Percentiles rank a stretch among this genome's conserved stretches.
These are phyloP conservation scores for Lordiphosa collinella DNA, from an alignment of 1,140 invertebrate genomes.

Conservation along the genomic window DNA sequence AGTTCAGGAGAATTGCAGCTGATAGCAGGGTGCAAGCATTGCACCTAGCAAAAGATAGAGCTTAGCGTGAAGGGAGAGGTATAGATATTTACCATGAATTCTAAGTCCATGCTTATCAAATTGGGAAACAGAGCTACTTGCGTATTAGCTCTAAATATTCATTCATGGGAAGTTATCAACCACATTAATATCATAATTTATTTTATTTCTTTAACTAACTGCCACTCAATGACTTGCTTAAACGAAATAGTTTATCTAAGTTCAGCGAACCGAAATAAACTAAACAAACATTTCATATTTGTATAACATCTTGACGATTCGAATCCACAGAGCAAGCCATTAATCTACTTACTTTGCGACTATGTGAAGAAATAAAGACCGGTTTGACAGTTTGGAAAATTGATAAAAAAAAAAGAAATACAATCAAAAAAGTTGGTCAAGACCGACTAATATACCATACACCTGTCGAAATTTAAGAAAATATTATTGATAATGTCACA, in stretches of 20 bases:
- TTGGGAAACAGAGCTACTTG: slow-evolving; percentile 9
- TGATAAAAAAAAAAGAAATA: too few relatives aligned
- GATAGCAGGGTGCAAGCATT: slow-evolving; percentile 37
- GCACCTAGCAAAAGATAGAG: slow-evolving; percentile 1
- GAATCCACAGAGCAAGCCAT: not conserved
- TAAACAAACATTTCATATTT: not conserved
- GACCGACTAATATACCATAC: too few relatives aligned
- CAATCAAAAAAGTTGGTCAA: too few relatives aligned
- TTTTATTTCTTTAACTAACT: not conserved
- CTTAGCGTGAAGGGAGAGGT: too few relatives aligned
- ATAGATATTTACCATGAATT: too few relatives aligned
- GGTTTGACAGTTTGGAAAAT: fast-evolving
- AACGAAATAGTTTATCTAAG: slow-evolving; percentile 1
- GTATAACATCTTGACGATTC: too few relatives aligned
- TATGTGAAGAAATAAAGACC: too few relatives aligned
- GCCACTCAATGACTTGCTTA: slow-evolving; percentile 6
- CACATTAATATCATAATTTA: not conserved
- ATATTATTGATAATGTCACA: too few relatives aligned
- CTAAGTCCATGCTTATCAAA: slow-evolving; percentile 10
- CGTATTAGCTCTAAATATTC: not conserved
- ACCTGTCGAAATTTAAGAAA: too few relatives aligned
- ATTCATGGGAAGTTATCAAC: not conserved
- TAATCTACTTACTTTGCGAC: not conserved
- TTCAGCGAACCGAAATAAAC: slow-evolving; percentile 5
- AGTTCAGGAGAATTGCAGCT: slow-evolving; percentile 36